phyloP scores from a whole-genome alignment of 2,113 vertebrate species.

The Rhinolophus ferrumequinum region DNA sequence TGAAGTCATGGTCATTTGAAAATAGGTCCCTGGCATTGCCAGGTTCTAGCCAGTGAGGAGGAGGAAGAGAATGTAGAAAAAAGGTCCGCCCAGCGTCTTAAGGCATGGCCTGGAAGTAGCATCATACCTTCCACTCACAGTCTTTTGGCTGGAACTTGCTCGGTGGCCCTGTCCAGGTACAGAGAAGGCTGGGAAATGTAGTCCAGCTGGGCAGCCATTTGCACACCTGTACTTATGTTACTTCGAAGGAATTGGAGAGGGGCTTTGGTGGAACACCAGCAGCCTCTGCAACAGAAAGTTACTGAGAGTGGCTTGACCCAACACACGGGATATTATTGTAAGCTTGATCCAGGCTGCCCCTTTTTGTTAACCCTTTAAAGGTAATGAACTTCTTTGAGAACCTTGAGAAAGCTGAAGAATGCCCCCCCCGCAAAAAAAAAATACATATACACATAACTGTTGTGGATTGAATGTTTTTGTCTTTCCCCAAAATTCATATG shows the following conservation, averaged over 20 bases:
- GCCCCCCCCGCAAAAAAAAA: not conserved
- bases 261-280: not conserved
- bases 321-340: not conserved
- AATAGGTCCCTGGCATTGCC: not conserved
- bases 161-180: not conserved
- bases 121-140: accelerated
- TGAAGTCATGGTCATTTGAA: not conserved
- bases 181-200: not conserved
- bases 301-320: not conserved
- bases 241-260: not conserved
- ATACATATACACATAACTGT: not conserved
- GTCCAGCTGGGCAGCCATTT: not conserved
- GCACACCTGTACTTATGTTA: not conserved
- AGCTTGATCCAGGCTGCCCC: not conserved
- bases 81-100: not conserved
- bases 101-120: not conserved
- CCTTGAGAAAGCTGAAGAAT: not conserved
- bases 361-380: not conserved
- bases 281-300: not conserved
- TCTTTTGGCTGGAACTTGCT: not conserved
- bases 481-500: not conserved
- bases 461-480: not conserved
- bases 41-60: not conserved
- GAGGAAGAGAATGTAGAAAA: not conserved
- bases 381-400: not conserved